These are phyloP conservation scores for Eupithecia exiguata DNA, from an alignment of 2,888 invertebrate genomes.

Conservation along the genomic window DNA sequence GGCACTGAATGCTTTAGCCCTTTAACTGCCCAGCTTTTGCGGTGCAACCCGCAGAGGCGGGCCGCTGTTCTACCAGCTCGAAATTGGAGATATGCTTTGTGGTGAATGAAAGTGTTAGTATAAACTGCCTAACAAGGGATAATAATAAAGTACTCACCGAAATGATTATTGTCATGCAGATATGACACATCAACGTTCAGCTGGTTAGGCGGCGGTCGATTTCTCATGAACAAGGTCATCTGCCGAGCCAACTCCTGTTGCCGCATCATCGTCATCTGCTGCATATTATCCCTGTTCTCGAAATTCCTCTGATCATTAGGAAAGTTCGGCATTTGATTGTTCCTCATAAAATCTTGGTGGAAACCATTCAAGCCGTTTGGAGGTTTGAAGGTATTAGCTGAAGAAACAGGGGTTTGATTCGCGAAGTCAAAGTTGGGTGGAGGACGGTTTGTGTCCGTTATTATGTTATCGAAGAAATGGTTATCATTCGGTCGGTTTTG, in stretches of 20 bases:
- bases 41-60: not conserved
- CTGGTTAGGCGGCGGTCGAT: slow-evolving; percentile 72
- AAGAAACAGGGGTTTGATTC: slow-evolving; percentile 62
- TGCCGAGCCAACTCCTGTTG: slow-evolving; percentile 77
- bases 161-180: slow-evolving; percentile 74
- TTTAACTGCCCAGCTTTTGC: not conserved
- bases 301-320: slow-evolving; percentile 66
- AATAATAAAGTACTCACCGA: slow-evolving; percentile 60
- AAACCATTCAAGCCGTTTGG: slow-evolving; percentile 75
- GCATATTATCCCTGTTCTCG: slow-evolving; percentile 67
- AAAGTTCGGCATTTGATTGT: slow-evolving; percentile 67
- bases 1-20: not conserved
- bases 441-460: slow-evolving; percentile 64
- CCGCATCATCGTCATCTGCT: slow-evolving; percentile 66
- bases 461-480: slow-evolving; percentile 68
- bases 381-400: slow-evolving; percentile 45
- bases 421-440: slow-evolving; percentile 67
- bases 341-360: slow-evolving; percentile 70
- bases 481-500: slow-evolving; percentile 67
- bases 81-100: not conserved
- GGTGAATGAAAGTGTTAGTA: not conserved
- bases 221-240: slow-evolving; percentile 75
- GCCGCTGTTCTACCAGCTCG: too few relatives aligned
- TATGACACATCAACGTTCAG: slow-evolving; percentile 78
- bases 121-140: not conserved